A percentile compares a stretch with the other conserved stretches of the same genome.
phyloP scores from a whole-genome alignment of 2,113 vertebrate genomes.

The Microtus oregoni region DNA sequence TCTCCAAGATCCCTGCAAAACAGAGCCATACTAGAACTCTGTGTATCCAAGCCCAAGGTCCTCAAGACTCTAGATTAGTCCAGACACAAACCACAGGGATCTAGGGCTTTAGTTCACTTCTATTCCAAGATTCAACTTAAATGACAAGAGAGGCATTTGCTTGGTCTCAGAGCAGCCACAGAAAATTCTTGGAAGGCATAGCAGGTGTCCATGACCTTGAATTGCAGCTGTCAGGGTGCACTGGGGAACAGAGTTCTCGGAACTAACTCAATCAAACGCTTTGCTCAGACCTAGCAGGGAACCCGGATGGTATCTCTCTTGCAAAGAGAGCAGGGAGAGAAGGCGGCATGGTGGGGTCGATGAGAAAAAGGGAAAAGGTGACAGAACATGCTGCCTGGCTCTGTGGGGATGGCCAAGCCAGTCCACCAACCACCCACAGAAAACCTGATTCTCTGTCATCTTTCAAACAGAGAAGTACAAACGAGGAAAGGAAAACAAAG shows the following conservation, averaged over 20 bases:
- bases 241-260: neutral
- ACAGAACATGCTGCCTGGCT: neutral
- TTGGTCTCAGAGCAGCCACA: neutral
- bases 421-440: neutral
- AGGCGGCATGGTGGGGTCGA: neutral
- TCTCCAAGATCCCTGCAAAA: neutral
- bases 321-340: neutral
- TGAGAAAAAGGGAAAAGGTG: neutral
- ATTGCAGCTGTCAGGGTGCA: neutral
- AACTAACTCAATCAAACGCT: neutral
- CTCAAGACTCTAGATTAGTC: neutral
- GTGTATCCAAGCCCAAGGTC: neutral
- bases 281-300: neutral
- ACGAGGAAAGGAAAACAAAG: neutral
- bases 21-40: neutral
- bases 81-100: neutral
- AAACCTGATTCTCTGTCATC: neutral
- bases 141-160: neutral
- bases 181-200: neutral
- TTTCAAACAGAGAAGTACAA: neutral
- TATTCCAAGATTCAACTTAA: constrained; percentile 35
- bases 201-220: neutral
- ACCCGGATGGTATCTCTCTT: neutral
- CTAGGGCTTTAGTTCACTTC: constrained; percentile 11
- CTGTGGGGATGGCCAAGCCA: neutral